Conservation (phyloP, 2,888 invertebrate species). For the Celastrina argiolus region DNA sequence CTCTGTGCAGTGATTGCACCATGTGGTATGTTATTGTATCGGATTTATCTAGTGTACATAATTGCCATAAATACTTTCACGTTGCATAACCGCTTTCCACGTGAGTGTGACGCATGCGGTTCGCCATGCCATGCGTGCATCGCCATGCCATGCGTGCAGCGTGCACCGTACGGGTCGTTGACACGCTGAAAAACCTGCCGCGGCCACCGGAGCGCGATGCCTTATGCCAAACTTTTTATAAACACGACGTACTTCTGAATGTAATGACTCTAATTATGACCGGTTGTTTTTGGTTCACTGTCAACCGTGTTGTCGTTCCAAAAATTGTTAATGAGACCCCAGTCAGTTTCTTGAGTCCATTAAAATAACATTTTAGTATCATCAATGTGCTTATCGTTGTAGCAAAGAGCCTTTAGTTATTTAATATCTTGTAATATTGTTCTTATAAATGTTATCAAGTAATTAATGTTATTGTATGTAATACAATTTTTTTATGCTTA, state of each 20-base stretch:
- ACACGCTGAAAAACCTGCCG: constrained; percentile 39
- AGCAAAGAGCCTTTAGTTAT: too few species aligned
- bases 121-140: too few species aligned
- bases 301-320: neutral
- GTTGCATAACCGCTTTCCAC: constrained; percentile 75
- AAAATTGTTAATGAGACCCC: too few species aligned
- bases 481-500: too few species aligned
- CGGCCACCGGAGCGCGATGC: neutral
- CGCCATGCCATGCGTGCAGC: constrained; percentile 60
- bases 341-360: too few species aligned
- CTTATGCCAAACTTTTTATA: constrained; percentile 2
- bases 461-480: too few species aligned
- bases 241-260: neutral
- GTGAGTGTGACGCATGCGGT: constrained; percentile 58
- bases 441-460: too few species aligned
- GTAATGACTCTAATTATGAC: neutral
- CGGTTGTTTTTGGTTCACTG: neutral
- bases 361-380: too few species aligned
- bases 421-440: too few species aligned
- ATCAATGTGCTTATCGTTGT: too few species aligned
- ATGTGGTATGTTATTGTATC: constrained; percentile 52
- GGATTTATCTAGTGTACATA: constrained; percentile 28
- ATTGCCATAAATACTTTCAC: constrained; percentile 41
- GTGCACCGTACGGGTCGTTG: constrained; percentile 64
- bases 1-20: constrained; percentile 6